A percentile compares a stretch with the other conserved stretches of the same genome.
These are phyloP conservation scores for Fragum sueziense DNA, from an alignment of 2,888 invertebrate species.

Conservation along the genomic window DNA sequence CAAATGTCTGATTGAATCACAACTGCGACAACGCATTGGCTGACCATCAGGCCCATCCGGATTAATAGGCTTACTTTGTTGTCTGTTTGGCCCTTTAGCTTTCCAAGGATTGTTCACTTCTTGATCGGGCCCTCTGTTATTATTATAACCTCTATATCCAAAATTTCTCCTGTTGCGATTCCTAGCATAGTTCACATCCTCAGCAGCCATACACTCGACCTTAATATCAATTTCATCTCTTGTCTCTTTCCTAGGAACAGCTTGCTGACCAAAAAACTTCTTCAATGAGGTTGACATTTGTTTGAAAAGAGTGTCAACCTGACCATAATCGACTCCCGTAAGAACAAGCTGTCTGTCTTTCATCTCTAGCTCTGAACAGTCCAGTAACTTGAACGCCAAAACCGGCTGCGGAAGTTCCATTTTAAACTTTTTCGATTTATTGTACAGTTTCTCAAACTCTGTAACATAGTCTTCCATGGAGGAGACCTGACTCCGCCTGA, in stretches of 20 bases:
- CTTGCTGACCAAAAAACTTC: conserved; percentile 44
- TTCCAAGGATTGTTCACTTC: neutral
- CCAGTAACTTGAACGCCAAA: conserved; percentile 42
- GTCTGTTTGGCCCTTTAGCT: neutral
- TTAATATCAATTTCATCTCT: conserved; percentile 18
- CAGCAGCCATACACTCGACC: conserved; percentile 26
- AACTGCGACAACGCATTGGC: conserved; percentile 37
- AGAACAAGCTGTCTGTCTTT: conserved; percentile 49
- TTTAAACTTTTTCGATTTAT: conserved; percentile 31
- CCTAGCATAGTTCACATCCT: conserved; percentile 42
- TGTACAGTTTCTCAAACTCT: conserved; percentile 47
- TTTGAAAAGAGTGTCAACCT: conserved; percentile 33
- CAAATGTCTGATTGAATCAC: conserved; percentile 49
- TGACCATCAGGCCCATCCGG: conserved; percentile 41
- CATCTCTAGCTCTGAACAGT: conserved; percentile 31
- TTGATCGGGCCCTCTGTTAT: conserved; percentile 8
- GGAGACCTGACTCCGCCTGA: conserved; percentile 1
- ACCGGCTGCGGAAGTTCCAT: conserved; percentile 47
- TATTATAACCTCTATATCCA: neutral
- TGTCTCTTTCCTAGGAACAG: conserved; percentile 7
- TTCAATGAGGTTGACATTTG: conserved; percentile 32
- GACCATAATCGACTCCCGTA: conserved; percentile 48
- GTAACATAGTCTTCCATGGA: conserved; percentile 45
- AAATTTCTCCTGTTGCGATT: conserved; percentile 2
- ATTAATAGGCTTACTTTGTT: conserved; percentile 35